phyloP scores from a whole-genome alignment of 2,888 invertebrate genomes.

The Melanchra persicariae region DNA sequence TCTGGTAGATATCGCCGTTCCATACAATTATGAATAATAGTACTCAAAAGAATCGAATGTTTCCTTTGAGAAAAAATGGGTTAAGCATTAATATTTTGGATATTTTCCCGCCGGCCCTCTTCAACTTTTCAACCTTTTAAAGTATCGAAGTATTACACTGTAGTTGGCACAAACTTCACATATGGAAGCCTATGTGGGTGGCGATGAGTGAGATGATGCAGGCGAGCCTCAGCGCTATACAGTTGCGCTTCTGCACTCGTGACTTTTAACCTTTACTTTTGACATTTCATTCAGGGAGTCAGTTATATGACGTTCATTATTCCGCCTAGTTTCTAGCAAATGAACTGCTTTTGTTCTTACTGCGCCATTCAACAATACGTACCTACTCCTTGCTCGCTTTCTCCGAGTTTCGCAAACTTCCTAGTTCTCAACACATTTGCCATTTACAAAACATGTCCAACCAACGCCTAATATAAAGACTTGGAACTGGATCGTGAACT shows the following conservation, averaged over 20 bases:
- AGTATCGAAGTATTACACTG: slow-evolving; percentile 29
- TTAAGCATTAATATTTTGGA: neutral
- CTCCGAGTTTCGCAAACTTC: slow-evolving; percentile 85
- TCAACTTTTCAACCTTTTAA: slow-evolving; percentile 21
- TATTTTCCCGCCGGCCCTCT: too few species aligned
- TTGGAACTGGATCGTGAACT: slow-evolving; percentile 78
- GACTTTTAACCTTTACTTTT: slow-evolving; percentile 88
- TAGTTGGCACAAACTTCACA: slow-evolving; percentile 30
- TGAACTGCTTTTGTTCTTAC: slow-evolving; percentile 86
- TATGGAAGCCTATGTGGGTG: slow-evolving; percentile 48
- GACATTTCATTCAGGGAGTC: slow-evolving; percentile 81
- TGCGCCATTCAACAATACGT: slow-evolving; percentile 78
- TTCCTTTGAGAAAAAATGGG: neutral
- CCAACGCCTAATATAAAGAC: slow-evolving; percentile 81
- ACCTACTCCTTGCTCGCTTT: slow-evolving; percentile 81
- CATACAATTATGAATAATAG: too few species aligned
- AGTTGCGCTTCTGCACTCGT: slow-evolving; percentile 74
- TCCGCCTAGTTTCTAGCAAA: slow-evolving; percentile 85
- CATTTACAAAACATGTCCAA: slow-evolving; percentile 83
- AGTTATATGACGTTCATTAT: slow-evolving; percentile 84
- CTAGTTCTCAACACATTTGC: slow-evolving; percentile 82
- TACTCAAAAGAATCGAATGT: neutral
- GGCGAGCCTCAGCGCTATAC: slow-evolving; percentile 52
- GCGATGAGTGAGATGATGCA: slow-evolving; percentile 54
- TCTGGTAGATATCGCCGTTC: too few species aligned